Conservation (phyloP, 2,888 invertebrate genomes). For the Drosophila anomalata region DNA sequence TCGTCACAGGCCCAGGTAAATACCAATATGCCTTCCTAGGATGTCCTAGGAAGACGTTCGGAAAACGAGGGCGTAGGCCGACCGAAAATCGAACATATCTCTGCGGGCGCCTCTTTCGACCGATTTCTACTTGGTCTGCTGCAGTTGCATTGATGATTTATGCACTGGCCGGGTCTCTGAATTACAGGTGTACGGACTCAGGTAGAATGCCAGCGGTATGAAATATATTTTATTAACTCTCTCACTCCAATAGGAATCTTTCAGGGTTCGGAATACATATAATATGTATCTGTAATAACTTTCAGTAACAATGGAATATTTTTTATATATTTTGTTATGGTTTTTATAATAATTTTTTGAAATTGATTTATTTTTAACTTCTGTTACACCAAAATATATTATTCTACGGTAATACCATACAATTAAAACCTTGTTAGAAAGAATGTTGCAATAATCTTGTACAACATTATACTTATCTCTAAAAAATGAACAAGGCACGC, state of each 20-base stretch:
- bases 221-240: slow-evolving; percentile 18
- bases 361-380: background rate
- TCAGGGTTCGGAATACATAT: too few relatives aligned
- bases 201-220: slow-evolving; percentile 15
- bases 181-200: slow-evolving; percentile 69
- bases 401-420: too few relatives aligned
- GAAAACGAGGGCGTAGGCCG: slow-evolving; percentile 56
- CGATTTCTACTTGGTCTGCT: slow-evolving; percentile 49
- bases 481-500: background rate
- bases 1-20: slow-evolving; percentile 75
- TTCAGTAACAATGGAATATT: too few relatives aligned
- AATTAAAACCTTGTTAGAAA: background rate
- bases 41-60: slow-evolving; percentile 1
- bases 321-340: too few relatives aligned
- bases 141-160: slow-evolving; percentile 71
- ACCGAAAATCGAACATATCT: slow-evolving; percentile 47
- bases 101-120: slow-evolving; percentile 79
- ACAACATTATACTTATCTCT: background rate
- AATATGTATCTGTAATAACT: too few relatives aligned
- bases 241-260: slow-evolving; percentile 21
- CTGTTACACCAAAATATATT: background rate
- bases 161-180: slow-evolving; percentile 46
- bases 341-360: too few relatives aligned
- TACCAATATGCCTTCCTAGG: background rate
- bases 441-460: background rate